Evolutionary conservation across 2,888 invertebrate genomes (phyloP), one percentile per base, ranked within the genome.

Genomic region (Galerucella pusilla): DNA sequence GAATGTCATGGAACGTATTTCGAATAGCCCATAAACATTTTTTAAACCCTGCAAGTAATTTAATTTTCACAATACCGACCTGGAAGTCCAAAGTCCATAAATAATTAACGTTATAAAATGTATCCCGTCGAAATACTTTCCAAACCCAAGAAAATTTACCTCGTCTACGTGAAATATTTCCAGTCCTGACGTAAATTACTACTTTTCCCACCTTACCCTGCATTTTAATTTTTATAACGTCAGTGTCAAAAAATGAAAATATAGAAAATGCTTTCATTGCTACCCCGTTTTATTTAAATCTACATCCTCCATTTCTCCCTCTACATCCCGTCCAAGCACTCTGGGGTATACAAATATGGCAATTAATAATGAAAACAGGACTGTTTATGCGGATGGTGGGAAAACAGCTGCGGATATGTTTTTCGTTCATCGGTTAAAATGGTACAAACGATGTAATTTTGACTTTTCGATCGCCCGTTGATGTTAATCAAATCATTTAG

Each of bases 291-390:
- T 6, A n/a, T 14, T 54, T n/a, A 7, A 54, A 14, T 7, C 54
- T 14, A 54, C 54, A 54, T 54, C 54, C 54, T 59, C 16, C 59
- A 12, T 12, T 5, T 42, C n/a, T 45, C 35, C 52, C 59, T 14
- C 60, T 49, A 35, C 54, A 52, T 57, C 57, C 68, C 35, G 57
- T 68, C 57, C 28, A 77, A 75, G 70, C 72, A 72, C 67, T 75
- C 75, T 68, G 68, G 68, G 71, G 68, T 74, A 72, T 66, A 76
- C 77, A 76, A 76, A 78, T 78, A 76, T 75, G 76, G 74, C 75
- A 77, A 77, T 78, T 77, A 78, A 77, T 77, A 77, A 78, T 75
- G 75, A 74, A 78, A 77, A 75, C 75, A 74, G 69, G 68, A 63
- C 57, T 75, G 78, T 78, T 77, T 75, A 71, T 74, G 71, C 68